Evolutionary conservation across 2,113 vertebrate genomes (phyloP).

Genomic region (Eudyptes chrysolophus): DNA sequence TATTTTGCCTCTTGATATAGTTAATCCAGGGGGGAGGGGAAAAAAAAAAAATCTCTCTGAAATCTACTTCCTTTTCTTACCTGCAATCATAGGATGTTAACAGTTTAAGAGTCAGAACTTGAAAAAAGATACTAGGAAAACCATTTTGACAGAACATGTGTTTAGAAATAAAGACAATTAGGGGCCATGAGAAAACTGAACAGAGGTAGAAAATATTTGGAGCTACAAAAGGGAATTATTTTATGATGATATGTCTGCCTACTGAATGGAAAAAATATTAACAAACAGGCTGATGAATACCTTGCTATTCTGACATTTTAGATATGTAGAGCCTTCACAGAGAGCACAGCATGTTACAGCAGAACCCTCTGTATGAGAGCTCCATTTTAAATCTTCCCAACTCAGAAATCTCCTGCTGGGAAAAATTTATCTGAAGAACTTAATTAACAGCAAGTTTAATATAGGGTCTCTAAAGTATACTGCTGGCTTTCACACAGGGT

Average conservation of each 20-base stretch:
- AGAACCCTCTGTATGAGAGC: not conserved
- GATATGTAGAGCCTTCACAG: not conserved
- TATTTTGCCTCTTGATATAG: not conserved
- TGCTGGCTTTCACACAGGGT: not conserved
- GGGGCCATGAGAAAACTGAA: not conserved
- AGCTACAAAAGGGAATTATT: not conserved
- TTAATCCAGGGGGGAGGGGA: not conserved
- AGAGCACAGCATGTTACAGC: not conserved
- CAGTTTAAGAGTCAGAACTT: not conserved
- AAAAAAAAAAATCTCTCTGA: not conserved
- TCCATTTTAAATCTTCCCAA: not conserved
- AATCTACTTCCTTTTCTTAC: not conserved
- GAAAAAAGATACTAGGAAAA: not conserved
- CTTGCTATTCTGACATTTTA: not conserved
- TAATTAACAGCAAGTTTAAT: constrained; percentile 51
- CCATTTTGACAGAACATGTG: not conserved
- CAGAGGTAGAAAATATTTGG: not conserved
- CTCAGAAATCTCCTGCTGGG: not conserved
- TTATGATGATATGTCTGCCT: not conserved
- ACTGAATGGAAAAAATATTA: not conserved
- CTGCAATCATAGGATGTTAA: not conserved
- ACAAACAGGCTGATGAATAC: not conserved
- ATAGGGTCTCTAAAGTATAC: not conserved
- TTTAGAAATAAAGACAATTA: not conserved
- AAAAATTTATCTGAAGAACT: not conserved